Conservation (phyloP, 1,140 invertebrate genomes). For the Drosophila pseudoobscura region DNA sequence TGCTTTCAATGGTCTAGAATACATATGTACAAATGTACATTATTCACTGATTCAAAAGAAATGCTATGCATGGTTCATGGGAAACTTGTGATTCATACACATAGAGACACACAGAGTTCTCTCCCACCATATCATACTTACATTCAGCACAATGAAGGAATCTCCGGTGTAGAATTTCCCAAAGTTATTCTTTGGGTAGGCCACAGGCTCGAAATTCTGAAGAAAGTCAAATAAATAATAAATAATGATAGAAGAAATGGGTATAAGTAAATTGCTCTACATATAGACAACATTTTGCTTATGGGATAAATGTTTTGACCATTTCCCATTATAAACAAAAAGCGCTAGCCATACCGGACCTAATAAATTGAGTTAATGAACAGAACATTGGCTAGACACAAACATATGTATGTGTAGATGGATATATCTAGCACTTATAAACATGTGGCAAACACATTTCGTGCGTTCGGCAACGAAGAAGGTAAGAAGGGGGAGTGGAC, state of each 20-base stretch:
- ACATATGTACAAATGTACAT: background rate
- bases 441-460: conserved; percentile 53
- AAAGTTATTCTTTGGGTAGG: conserved; percentile 89
- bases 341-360: conserved; percentile 18
- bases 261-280: conserved; percentile 20
- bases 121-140: conserved; percentile 84
- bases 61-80: background rate
- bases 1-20: conserved; percentile 87
- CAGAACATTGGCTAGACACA: conserved; percentile 12
- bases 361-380: conserved; percentile 75
- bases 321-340: conserved; percentile 30
- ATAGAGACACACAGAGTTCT: too few relatives aligned
- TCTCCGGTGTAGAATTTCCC: conserved; percentile 96
- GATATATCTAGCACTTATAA: conserved; percentile 13
- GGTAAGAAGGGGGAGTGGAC: background rate
- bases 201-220: conserved; percentile 92
- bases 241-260: conserved; percentile 24
- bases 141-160: conserved; percentile 94
- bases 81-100: background rate
- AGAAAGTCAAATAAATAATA: conserved; percentile 67
- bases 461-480: conserved; percentile 45
- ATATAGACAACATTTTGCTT: background rate
- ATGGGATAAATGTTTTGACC: too few relatives aligned
- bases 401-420: conserved; percentile 7
- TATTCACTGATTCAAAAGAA: conserved; percentile 5